Evolutionary conservation across 2,888 invertebrate genomes (phyloP), one percentile per base, ranked within the genome.

Genomic region (Acleris emargana): DNA sequence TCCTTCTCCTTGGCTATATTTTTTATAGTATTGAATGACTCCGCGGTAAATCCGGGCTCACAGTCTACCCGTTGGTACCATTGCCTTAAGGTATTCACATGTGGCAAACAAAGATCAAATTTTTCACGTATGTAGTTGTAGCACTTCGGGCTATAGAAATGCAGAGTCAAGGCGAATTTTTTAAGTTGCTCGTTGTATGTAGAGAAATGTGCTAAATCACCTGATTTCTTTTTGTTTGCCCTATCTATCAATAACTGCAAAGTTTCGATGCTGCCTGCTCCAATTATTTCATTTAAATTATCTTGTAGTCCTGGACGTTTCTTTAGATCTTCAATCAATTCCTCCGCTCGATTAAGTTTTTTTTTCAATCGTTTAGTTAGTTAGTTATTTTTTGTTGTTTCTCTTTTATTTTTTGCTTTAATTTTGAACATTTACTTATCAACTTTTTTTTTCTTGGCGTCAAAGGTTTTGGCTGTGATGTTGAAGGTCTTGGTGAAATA

Each of bases 51-150:
- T 17, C 47, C 47, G 7, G 47, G 47, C 47, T 47, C 47, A 17
- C 47, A 47, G 17, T 47, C 47, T 47, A 47, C 16, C 16, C 47
- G 47, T 17, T n/a, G 17, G n/a, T 47, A 47, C 47, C 47, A 47
- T 7, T 47, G 16, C 17, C 47, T 11, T n/a, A 11, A n/a, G 1
- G 47, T 16, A 17, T 17, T 47, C 7, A 47, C 17, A 18, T 47
- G 47, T 47, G 47, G 47, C n/a, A 47, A 47, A 17, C 47, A 47
- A 7, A 47, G n/a, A n/a, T 47, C 11, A n/a, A 47, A 47, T 18
- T 18, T 18, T 16, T 47, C 18, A 17, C 13, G 16, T 47, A 47
- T n/a, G 17, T 47, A 47, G 7, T 17, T 47, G 4, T 47, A 47
- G n/a, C 47, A 17, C 17, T 5, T 16, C 16, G 47, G 47, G 47